Evolutionary conservation across 2,797 vertebrate genomes (phyloP), one percentile per base, ranked within the genome.

Genomic region (Meriones psammophilus): DNA sequence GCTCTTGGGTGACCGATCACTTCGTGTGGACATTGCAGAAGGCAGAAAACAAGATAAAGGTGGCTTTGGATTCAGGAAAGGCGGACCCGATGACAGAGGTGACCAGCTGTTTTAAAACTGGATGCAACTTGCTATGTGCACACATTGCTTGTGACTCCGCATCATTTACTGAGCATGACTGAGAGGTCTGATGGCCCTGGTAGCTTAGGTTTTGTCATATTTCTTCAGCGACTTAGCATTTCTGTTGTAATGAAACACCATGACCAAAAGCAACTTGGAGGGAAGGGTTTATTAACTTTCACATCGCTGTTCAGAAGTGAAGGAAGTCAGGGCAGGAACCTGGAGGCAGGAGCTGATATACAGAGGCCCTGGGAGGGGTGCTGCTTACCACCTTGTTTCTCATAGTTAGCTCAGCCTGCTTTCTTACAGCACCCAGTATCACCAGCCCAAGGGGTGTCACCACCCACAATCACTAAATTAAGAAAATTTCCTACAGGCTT

Each of bases 21-120:
- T 99, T 97, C 99, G 99, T 98, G 99, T 99, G 97, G 99, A 99
- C 98, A 99, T 99, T 97, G 99, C 99, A 66, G 99, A 99, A 98
- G 99, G 99, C 92, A 99, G 99, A 90, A 99, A 98, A 98, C 99
- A 99, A 98, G 99, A 99, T 88, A 99, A 99, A 98, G 99, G 99
- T 68, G 99, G 99, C 97, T 99, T 99, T 92, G 99, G 99, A 96
- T 99, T 99, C 99, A 99, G 99, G 98, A 99, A 99, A 99, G 99
- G 99, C 36, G 99, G 99, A 91, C 97, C 98, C 74, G 99, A 99
- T 58, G 99, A 99, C 88, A 98, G 99, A 99, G 99, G 99, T 99
- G 98, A 98, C 76, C 97, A 96, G 56, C 69, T 93, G 20, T 42
- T 87, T 97, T 97, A 30, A 87, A 89, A n/a, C 42, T 66, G 66